Conservation (phyloP, 2,797 vertebrate species). For the Sphaeramia orbicularis region DNA sequence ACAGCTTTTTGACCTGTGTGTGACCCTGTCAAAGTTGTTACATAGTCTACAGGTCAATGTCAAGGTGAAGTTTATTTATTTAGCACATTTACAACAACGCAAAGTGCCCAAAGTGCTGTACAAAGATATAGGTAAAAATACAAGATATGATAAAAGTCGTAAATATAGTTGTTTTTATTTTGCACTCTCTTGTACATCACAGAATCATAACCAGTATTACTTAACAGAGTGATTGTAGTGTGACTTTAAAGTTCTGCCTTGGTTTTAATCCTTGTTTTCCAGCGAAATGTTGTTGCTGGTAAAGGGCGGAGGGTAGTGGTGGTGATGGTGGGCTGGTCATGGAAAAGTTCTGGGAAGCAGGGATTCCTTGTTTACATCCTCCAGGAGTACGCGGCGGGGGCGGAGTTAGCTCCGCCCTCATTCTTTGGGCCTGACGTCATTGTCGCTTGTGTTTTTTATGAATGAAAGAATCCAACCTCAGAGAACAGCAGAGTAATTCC, state of each 20-base stretch:
- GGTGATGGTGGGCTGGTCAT: constrained; percentile 39
- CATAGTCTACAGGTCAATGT: no score
- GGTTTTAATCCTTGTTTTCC: constrained; percentile 1
- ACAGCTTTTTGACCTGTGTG: no score
- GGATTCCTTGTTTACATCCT: constrained; percentile 85
- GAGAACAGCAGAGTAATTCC: constrained; percentile 94
- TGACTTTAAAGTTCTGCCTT: neutral
- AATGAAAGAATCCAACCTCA: constrained; percentile 97
- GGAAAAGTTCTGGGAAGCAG: constrained; percentile 74
- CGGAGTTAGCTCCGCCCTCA: constrained; percentile 83
- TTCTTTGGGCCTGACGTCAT: constrained; percentile 91
- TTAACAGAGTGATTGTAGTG: neutral
- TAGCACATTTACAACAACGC: no score
- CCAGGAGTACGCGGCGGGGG: constrained; percentile 78
- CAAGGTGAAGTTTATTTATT: no score
- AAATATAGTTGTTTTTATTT: neutral
- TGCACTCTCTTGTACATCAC: neutral
- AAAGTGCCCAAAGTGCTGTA: no score
- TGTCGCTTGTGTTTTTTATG: constrained; percentile 97
- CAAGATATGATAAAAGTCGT: no score
- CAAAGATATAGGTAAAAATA: no score
- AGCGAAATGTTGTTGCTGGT: constrained; percentile 39
- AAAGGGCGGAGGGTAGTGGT: neutral
- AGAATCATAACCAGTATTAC: neutral
- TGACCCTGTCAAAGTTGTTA: no score